Conservation (phyloP, 2,797 vertebrate species). For the Etheostoma nigrum region DNA sequence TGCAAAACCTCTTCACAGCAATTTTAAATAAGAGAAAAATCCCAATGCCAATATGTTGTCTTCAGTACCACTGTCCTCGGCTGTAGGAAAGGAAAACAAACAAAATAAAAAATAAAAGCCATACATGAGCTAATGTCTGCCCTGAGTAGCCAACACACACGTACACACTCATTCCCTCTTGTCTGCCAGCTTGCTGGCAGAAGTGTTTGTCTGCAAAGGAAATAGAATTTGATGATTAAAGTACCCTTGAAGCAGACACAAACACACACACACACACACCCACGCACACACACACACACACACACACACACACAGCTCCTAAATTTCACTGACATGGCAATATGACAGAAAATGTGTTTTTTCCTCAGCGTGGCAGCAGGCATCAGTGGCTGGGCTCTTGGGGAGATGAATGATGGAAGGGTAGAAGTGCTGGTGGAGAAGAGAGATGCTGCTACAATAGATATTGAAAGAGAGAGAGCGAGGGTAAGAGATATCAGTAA, state of each 20-base stretch:
- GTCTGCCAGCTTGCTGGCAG: constrained; percentile 70
- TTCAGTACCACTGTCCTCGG: constrained; percentile 44
- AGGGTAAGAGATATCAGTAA: constrained; percentile 20
- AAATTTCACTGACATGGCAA: constrained; percentile 84
- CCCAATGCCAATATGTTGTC: constrained; percentile 51
- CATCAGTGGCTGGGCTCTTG: constrained; percentile 65
- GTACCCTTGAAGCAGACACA: constrained; percentile 78
- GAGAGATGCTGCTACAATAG: constrained; percentile 45
- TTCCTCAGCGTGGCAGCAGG: constrained; percentile 59
- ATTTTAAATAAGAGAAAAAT: constrained; percentile 60
- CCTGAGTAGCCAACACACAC: constrained; percentile 43
- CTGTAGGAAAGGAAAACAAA: constrained; percentile 66
- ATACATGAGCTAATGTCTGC: constrained; percentile 62
- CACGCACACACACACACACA: constrained; percentile 30
- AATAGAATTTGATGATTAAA: constrained; percentile 85
- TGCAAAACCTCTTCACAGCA: constrained; percentile 48
- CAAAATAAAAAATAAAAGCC: constrained; percentile 65
- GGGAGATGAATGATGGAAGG: constrained; percentile 72
- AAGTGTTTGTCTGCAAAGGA: constrained; percentile 80
- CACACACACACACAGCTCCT: constrained; percentile 60
- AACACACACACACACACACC: constrained; percentile 39
- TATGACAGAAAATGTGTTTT: constrained; percentile 80
- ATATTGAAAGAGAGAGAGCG: constrained; percentile 37
- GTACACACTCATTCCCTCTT: constrained; percentile 65
- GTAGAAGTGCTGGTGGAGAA: constrained; percentile 51